phyloP scores from a whole-genome alignment of 2,113 vertebrate species.

The Xiphophorus couchianus region DNA sequence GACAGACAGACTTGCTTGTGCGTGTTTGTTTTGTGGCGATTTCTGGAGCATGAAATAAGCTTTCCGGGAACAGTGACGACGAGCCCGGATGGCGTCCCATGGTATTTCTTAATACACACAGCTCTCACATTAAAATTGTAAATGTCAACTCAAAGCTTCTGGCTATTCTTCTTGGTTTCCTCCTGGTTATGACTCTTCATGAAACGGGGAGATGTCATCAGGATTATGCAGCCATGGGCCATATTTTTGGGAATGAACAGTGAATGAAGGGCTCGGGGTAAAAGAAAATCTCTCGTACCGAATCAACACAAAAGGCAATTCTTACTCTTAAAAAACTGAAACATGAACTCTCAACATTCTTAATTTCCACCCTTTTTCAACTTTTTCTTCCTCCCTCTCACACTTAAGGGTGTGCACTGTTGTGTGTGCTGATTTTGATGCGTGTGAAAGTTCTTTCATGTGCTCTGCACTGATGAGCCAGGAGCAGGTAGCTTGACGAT shows the following conservation, averaged over 20 bases:
- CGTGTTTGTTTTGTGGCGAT: conserved; percentile 31
- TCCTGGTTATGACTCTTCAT: conserved; percentile 39
- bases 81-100: conserved; percentile 60
- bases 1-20: conserved; percentile 7
- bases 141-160: conserved; percentile 62
- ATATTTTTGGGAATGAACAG: conserved; percentile 29
- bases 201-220: conserved; percentile 32
- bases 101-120: conserved; percentile 72
- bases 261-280: conserved; percentile 10
- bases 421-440: conserved; percentile 15
- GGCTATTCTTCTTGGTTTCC: conserved; percentile 35
- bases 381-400: conserved; percentile 18
- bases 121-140: conserved; percentile 59
- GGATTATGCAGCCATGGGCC: conserved; percentile 37
- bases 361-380: neutral
- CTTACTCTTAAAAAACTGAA: conserved; percentile 20
- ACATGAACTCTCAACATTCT: conserved; percentile 19
- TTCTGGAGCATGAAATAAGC: conserved; percentile 79
- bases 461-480: conserved; percentile 53
- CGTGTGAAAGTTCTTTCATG: conserved; percentile 9
- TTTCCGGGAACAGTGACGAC: conserved; percentile 64
- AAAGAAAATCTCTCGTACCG: neutral
- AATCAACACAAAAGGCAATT: conserved; percentile 7
- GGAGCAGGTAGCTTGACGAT: conserved; percentile 51
- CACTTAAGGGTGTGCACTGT: conserved; percentile 20